Conservation (phyloP, 2,113 vertebrate genomes). For the Platysternon megacephalum region DNA sequence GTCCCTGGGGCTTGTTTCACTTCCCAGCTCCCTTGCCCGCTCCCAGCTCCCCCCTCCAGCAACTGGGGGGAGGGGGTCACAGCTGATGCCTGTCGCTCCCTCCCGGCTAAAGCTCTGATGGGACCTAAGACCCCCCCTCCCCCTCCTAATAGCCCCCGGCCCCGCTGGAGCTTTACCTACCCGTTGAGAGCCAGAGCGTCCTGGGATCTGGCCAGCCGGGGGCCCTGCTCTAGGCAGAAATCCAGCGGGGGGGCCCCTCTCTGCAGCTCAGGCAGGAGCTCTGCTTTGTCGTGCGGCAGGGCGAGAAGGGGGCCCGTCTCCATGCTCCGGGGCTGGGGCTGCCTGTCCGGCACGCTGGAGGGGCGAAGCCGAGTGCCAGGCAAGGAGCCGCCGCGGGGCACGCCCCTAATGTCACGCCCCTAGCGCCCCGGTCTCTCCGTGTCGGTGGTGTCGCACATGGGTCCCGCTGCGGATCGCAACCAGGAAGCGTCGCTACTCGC, state of each 20-base stretch:
- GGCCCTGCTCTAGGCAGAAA: background rate
- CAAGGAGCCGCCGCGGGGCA: too few species aligned
- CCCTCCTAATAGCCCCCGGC: background rate
- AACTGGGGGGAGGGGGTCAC: background rate
- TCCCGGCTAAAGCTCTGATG: too few species aligned
- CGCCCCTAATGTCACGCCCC: too few species aligned
- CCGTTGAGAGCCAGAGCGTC: background rate
- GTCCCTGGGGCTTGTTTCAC: background rate
- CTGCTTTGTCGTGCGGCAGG: background rate
- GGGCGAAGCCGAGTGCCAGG: background rate
- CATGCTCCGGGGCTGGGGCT: background rate
- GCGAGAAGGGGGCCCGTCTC: background rate
- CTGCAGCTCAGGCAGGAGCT: background rate
- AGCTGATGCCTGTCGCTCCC: background rate
- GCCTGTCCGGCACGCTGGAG: background rate
- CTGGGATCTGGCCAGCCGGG: background rate
- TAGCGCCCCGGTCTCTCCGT: too few species aligned
- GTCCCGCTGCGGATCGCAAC: background rate
- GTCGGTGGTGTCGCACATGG: background rate
- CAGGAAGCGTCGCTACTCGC: background rate
- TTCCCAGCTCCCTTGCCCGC: background rate
- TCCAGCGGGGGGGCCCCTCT: background rate
- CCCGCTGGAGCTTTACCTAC: background rate
- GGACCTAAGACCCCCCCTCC: too few species aligned
- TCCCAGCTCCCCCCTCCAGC: background rate